These are phyloP conservation scores for Leptinotarsa lineolata DNA, from an alignment of 1,140 invertebrate species.

Conservation along the genomic window DNA sequence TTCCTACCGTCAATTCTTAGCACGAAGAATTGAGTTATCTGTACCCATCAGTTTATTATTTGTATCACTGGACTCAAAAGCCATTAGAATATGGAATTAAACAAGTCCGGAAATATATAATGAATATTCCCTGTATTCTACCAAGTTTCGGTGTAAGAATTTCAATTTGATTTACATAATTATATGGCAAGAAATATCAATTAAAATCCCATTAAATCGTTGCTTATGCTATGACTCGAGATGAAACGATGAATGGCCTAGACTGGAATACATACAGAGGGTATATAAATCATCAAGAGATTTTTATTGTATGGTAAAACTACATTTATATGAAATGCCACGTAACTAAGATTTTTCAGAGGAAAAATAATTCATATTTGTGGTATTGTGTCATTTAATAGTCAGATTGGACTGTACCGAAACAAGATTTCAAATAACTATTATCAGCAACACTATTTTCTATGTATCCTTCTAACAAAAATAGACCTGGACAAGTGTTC, in stretches of 20 bases:
- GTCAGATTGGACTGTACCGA: not conserved
- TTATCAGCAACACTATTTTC: not conserved
- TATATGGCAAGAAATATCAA: conserved; percentile 10
- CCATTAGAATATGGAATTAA: too few relatives aligned
- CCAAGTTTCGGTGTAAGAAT: not conserved
- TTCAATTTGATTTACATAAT: conserved; percentile 16
- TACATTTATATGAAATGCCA: too few relatives aligned
- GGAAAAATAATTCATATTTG: not conserved
- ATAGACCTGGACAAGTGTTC: not conserved
- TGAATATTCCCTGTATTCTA: conserved; percentile 5
- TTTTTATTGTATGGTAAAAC: too few relatives aligned
- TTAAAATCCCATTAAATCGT: conserved; percentile 22
- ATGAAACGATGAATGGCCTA: conserved; percentile 5
- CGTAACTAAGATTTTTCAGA: not conserved
- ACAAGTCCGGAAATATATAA: not conserved
- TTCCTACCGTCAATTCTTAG: too few relatives aligned
- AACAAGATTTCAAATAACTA: not conserved
- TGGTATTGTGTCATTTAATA: not conserved
- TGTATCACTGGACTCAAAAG: too few relatives aligned
- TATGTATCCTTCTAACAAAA: not conserved
- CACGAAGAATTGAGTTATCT: too few relatives aligned
- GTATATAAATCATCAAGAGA: not conserved
- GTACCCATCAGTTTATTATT: too few relatives aligned
- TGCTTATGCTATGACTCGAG: not conserved
- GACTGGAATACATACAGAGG: not conserved